Evolutionary conservation across 2,113 vertebrate species (phyloP).

Genomic region (Lophochroa leadbeateri): DNA sequence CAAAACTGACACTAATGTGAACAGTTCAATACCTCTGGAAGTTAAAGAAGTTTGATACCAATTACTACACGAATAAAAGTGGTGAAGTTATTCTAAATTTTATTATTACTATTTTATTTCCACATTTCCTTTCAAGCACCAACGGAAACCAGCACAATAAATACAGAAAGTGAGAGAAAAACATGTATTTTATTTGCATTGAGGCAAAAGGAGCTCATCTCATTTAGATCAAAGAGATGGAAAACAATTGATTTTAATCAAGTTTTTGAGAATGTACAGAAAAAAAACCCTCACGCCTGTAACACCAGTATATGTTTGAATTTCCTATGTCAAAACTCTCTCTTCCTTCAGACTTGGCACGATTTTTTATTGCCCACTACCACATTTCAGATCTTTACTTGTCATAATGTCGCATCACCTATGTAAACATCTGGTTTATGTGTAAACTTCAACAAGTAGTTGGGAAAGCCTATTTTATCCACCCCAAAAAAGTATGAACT

Average conservation of each 20-base stretch:
- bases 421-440: conserved; percentile 69
- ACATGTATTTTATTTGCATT: conserved; percentile 66
- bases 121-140: neutral
- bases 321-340: conserved; percentile 36
- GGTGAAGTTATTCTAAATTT: neutral
- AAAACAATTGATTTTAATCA: conserved; percentile 23
- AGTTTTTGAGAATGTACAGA: conserved; percentile 46
- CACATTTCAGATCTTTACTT: conserved; percentile 16
- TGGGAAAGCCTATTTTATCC: conserved; percentile 38
- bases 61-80: neutral
- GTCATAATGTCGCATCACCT: conserved; percentile 33
- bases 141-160: neutral
- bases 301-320: neutral
- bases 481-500: neutral
- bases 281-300: neutral
- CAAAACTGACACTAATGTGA: neutral
- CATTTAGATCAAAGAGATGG: conserved; percentile 34
- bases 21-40: neutral
- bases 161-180: conserved; percentile 35
- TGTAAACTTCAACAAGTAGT: conserved; percentile 74
- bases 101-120: neutral
- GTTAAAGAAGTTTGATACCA: neutral
- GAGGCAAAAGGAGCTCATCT: conserved; percentile 24
- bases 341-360: conserved; percentile 36
- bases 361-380: neutral